Conservation (phyloP, 2,888 invertebrate species). For the Ernsta delagoae region DNA sequence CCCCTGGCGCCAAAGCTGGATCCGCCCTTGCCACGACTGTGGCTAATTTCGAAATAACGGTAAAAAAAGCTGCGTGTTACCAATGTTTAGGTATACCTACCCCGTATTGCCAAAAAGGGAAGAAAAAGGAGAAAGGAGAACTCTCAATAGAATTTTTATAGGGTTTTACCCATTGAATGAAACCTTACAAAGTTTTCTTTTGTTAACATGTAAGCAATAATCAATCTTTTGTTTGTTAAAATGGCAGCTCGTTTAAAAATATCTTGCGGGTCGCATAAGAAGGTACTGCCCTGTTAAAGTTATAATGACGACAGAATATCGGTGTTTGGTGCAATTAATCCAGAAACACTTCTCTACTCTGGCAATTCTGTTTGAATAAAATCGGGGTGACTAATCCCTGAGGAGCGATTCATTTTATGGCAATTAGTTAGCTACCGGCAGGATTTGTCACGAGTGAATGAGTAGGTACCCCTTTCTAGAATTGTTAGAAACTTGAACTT, state of each 20-base stretch:
- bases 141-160: neutral
- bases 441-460: constrained; percentile 81
- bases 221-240: constrained; percentile 19
- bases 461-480: constrained; percentile 72
- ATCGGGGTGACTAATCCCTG: constrained; percentile 67
- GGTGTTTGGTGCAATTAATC: constrained; percentile 35
- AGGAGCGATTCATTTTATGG: constrained; percentile 80
- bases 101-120: too few relatives aligned
- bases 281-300: neutral
- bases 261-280: neutral
- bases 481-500: constrained; percentile 21
- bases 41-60: too few relatives aligned
- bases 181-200: constrained; percentile 14
- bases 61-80: too few relatives aligned
- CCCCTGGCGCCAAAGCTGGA: too few relatives aligned
- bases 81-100: too few relatives aligned
- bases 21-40: too few relatives aligned
- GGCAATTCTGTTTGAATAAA: constrained; percentile 78
- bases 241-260: neutral
- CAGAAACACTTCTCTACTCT: constrained; percentile 46
- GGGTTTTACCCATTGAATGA: constrained; percentile 11
- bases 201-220: neutral
- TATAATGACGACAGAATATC: constrained; percentile 1
- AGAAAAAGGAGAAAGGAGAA: too few relatives aligned
- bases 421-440: constrained; percentile 82